Conservation (phyloP, 2,888 invertebrate species). For the Ditula angustiorana region DNA sequence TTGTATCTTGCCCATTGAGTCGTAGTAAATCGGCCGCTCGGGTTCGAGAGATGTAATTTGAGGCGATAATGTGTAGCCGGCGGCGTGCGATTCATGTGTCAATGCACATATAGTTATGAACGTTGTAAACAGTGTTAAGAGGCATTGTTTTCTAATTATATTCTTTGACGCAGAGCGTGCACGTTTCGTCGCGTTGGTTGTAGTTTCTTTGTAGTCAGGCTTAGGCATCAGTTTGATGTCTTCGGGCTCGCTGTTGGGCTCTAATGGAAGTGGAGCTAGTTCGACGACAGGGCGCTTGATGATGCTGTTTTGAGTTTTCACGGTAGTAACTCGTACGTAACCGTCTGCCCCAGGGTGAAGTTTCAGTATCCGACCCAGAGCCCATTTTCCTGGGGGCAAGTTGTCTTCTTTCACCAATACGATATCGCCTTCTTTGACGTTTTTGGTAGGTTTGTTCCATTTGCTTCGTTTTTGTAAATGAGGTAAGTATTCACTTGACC, state of each 20-base stretch:
- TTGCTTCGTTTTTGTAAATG: slow-evolving; percentile 23
- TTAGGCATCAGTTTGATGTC: background rate
- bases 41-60: slow-evolving; percentile 31
- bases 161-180: background rate
- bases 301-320: slow-evolving; percentile 7
- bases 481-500: slow-evolving; percentile 28
- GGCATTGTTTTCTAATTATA: background rate
- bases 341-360: slow-evolving; percentile 8
- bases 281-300: slow-evolving; percentile 19
- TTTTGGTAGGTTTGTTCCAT: slow-evolving; percentile 31
- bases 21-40: slow-evolving; percentile 37
- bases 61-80: background rate
- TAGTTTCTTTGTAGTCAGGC: too few relatives aligned
- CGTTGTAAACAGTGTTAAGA: slow-evolving; percentile 2
- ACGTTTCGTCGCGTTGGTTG: background rate
- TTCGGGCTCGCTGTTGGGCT: background rate
- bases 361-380: background rate
- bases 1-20: slow-evolving; percentile 34
- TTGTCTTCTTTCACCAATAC: slow-evolving; percentile 31
- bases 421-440: slow-evolving; percentile 23
- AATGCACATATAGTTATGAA: background rate
- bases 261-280: slow-evolving; percentile 11
- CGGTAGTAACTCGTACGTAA: background rate
- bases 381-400: slow-evolving; percentile 9
- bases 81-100: background rate